These are phyloP conservation scores for Unio delphinus DNA, from an alignment of 2,888 invertebrate genomes.

Conservation along the genomic window DNA sequence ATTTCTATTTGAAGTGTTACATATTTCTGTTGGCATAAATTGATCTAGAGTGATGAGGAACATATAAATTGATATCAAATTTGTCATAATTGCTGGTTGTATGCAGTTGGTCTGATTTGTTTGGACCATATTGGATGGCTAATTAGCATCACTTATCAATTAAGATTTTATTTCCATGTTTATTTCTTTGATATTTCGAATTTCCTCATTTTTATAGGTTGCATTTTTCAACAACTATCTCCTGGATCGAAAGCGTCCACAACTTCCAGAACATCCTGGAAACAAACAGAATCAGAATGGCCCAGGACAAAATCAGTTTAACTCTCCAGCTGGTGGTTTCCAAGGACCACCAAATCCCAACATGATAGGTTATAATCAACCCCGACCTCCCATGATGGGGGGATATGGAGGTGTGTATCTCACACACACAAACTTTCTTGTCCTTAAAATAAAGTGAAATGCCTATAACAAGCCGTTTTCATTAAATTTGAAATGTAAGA, in stretches of 20 bases:
- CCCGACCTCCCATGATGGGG: conserved; percentile 48
- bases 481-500: too few species aligned
- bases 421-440: neutral
- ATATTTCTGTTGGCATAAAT: too few species aligned
- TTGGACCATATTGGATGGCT: too few species aligned
- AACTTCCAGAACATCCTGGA: conserved; percentile 82
- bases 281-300: conserved; percentile 66
- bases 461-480: too few species aligned
- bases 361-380: conserved; percentile 51
- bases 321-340: conserved; percentile 22
- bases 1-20: too few species aligned
- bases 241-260: conserved; percentile 93
- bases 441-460: too few species aligned
- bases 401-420: conserved; percentile 27
- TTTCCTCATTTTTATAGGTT: conserved; percentile 73
- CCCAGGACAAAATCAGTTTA: conserved; percentile 28
- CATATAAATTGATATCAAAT: too few species aligned
- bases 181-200: neutral
- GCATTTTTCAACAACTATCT: conserved; percentile 97
- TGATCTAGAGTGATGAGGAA: too few species aligned
- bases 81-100: too few species aligned
- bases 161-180: neutral
- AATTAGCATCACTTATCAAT: too few species aligned
- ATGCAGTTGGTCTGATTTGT: too few species aligned
- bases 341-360: conserved; percentile 43